Percentiles rank a stretch among this genome's conserved stretches.
These are phyloP conservation scores for Zelostemma sp. DNA, from an alignment of 1,140 invertebrate species.

Conservation along the genomic window DNA sequence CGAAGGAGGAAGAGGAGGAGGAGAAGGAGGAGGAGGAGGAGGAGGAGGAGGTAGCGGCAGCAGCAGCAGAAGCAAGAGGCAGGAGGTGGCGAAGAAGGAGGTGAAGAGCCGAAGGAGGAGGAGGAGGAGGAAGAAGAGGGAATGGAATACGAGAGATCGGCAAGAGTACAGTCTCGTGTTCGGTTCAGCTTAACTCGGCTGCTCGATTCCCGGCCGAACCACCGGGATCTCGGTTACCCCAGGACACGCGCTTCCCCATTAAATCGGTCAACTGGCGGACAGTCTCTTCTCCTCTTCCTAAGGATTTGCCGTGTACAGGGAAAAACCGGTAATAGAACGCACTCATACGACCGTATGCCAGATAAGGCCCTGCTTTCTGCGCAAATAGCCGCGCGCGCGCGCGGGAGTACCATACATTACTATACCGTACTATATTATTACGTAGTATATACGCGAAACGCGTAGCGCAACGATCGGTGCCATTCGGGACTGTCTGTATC, in stretches of 20 bases:
- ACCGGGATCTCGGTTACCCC: conserved; percentile 20
- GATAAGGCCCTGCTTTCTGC: conserved; percentile 17
- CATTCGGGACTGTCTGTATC: not conserved
- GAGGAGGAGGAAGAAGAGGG: conserved; percentile 50
- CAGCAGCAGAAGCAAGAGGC: conserved; percentile 14
- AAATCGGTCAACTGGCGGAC: too few relatives aligned
- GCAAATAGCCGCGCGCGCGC: conserved; percentile 14
- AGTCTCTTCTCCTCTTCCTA: too few relatives aligned
- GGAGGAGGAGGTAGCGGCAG: not conserved
- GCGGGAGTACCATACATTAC: conserved; percentile 1
- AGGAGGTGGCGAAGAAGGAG: conserved; percentile 36
- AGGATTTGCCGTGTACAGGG: too few relatives aligned
- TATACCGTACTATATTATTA: not conserved
- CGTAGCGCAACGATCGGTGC: conserved; percentile 7
- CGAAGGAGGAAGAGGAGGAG: conserved; percentile 51
- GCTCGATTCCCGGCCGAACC: conserved; percentile 26
- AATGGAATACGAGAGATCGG: conserved; percentile 63
- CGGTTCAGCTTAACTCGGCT: conserved; percentile 51
- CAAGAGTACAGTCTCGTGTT: conserved; percentile 63
- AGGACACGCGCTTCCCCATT: too few relatives aligned
- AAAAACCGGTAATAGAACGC: conserved; percentile 16
- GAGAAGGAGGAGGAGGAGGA: conserved; percentile 36
- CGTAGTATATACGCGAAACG: conserved; percentile 22
- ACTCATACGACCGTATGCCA: conserved; percentile 15
- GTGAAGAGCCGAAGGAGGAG: conserved; percentile 34